Conservation (phyloP, 2,797 vertebrate genomes). For the Propithecus deckenii region DNA sequence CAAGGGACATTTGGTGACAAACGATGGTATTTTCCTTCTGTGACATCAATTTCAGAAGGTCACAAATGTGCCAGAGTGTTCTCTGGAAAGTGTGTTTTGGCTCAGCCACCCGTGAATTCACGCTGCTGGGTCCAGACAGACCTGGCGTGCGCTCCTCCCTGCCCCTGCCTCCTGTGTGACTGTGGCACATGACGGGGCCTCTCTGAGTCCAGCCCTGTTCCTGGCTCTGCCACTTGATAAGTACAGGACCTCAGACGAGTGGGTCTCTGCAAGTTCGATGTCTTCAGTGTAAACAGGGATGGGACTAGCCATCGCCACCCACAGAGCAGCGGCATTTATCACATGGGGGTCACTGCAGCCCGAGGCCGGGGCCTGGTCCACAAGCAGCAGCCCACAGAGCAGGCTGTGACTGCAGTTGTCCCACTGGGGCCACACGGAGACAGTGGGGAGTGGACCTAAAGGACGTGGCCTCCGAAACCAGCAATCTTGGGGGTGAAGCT, state of each 20-base stretch:
- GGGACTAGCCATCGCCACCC: rapidly evolving
- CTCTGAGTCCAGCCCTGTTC: neutral
- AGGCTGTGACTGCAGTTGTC: rapidly evolving
- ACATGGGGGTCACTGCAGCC: rapidly evolving
- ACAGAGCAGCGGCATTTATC: rapidly evolving
- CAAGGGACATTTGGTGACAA: neutral
- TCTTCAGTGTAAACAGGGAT: no score
- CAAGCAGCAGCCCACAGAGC: no score
- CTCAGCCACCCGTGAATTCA: rapidly evolving
- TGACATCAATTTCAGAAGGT: neutral
- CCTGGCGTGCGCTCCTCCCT: neutral
- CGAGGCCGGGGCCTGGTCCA: neutral
- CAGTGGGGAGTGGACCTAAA: no score
- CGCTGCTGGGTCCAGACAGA: neutral
- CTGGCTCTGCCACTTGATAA: neutral
- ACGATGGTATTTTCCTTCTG: neutral
- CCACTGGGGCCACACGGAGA: rapidly evolving
- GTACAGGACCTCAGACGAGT: neutral
- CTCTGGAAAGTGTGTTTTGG: neutral
- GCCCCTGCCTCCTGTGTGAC: neutral
- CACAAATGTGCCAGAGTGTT: neutral
- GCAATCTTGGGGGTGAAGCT: neutral
- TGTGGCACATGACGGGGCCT: rapidly evolving
- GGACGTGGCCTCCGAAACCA: neutral
- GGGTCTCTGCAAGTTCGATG: neutral